These are phyloP conservation scores for Cynocephalus volans DNA, from an alignment of 2,113 vertebrate genomes.

Conservation along the genomic window DNA sequence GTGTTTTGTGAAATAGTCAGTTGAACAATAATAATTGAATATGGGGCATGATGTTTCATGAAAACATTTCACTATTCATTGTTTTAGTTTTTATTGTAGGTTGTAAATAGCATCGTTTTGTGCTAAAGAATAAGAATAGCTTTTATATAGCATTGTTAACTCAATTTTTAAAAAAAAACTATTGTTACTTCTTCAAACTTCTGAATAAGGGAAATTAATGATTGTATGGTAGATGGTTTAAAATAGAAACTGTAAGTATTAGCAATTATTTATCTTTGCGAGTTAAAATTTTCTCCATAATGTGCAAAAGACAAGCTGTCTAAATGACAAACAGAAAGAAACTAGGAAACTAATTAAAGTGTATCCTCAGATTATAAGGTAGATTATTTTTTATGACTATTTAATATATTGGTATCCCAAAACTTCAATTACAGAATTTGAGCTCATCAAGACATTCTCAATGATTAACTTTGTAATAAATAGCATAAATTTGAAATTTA, in stretches of 20 bases:
- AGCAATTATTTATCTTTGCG: neutral
- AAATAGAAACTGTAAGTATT: neutral
- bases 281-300: neutral
- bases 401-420: neutral
- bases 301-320: neutral
- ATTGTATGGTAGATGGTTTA: neutral
- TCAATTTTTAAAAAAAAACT: neutral
- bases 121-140: neutral
- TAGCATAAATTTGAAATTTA: neutral
- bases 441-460: neutral
- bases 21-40: neutral
- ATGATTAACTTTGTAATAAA: neutral
- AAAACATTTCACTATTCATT: neutral
- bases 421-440: neutral
- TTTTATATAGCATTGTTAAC: neutral
- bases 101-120: neutral
- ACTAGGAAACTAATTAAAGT: neutral
- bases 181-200: neutral
- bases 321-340: neutral
- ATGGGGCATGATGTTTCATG: neutral
- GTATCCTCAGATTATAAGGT: neutral
- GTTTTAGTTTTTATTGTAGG: neutral
- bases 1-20: neutral
- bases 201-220: neutral
- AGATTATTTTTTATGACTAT: neutral